Percentiles rank a stretch among this genome's conserved stretches.
These are phyloP conservation scores for Petrocephalus zakoni DNA, from an alignment of 2,113 vertebrate genomes.

Conservation along the genomic window DNA sequence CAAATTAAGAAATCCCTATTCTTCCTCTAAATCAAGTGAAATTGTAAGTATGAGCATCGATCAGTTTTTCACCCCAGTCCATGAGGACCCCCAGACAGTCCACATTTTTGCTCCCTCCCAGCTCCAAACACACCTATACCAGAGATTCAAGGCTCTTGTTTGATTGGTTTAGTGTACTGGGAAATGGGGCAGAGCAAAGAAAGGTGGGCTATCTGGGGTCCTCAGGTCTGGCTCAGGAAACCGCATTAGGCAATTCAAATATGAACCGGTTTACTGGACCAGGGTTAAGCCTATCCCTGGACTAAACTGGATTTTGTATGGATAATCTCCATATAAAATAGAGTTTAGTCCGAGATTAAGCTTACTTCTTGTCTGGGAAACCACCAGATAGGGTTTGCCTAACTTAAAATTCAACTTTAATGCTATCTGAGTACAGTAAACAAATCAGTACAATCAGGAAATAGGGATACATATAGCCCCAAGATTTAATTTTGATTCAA, in stretches of 20 bases:
- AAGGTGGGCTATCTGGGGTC: not conserved
- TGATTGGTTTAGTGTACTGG: not conserved
- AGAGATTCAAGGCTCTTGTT: not conserved
- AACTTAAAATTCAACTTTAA: not conserved
- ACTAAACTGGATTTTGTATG: no score
- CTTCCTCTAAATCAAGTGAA: not conserved
- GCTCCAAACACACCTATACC: not conserved
- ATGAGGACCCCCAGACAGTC: not conserved
- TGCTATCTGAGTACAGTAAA: not conserved
- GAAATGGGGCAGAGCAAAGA: not conserved
- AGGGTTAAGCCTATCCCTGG: no score
- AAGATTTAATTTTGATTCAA: not conserved
- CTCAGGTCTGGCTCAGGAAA: not conserved
- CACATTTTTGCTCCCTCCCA: not conserved
- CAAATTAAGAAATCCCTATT: not conserved
- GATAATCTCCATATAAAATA: no score
- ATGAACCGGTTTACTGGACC: no score
- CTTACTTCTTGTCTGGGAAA: no score
- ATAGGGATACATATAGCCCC: not conserved
- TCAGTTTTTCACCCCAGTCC: not conserved
- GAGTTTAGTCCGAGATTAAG: no score
- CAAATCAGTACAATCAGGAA: no score
- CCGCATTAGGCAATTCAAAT: not conserved
- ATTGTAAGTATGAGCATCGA: not conserved
- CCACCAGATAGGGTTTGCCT: not conserved